Evolutionary conservation across 2,113 vertebrate genomes (phyloP), one percentile per base, ranked within the genome.

Genomic region (Collichthys lucidus): DNA sequence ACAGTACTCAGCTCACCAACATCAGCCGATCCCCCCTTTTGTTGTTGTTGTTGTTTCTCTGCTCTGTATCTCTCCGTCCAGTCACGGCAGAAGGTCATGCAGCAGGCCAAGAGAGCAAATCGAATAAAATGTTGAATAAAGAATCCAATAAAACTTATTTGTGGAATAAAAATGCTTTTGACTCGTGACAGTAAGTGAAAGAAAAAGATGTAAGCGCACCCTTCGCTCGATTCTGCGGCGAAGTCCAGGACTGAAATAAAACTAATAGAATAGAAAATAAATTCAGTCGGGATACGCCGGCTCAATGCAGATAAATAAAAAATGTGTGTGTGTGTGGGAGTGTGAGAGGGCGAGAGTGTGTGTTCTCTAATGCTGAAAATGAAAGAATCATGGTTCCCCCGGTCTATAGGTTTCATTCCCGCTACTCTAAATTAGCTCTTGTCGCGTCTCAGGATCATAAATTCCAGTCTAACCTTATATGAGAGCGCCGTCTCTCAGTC

Each of bases 401-500:
- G 61, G 71, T 88, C 86, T 79, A 74, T 60, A 74, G 62, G 82
- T 88, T 91, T 87, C 86, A 90, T 88, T 83, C 85, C 77, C 82
- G 88, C 94, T 92, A 92, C 93, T 96, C 93, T 95, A 89, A 91
- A 95, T 96, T 96, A 95, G 93, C 89, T 93, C 93, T 92, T 93
- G 96, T 94, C 94, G 89, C 78, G 92, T 94, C 94, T 95, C 91
- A 85, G 92, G 94, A 93, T 93, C 92, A 94, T 95, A 95, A 96
- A 94, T 95, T 94, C 89, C 92, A 80, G 65, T 81, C 61, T 94
- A 96, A 97, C 94, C 94, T 95, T 96, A 96, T 96, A 96, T 95
- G 87, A 94, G 94, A 95, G 93, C 91, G 73, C 89, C 88, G 94
- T 93, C 93, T 86, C 85, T 94, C 93, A 92, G 94, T 96, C 95